Percentiles rank a stretch among this genome's conserved stretches.
Conservation (phyloP, 2,888 invertebrate species). For the Lucinisca nassula region DNA sequence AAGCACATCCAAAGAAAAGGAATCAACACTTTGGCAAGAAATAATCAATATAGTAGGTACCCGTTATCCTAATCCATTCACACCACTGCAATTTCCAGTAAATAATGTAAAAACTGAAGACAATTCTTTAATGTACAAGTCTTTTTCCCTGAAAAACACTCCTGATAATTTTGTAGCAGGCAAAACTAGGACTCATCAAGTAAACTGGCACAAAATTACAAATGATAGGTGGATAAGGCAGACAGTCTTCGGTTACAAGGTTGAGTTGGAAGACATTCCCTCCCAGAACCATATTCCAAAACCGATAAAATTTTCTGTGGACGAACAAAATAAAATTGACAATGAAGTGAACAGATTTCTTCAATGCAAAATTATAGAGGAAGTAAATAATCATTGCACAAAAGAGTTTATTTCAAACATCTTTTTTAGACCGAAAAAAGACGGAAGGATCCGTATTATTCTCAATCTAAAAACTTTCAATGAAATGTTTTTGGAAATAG, state of each 20-base stretch:
- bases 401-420: constrained; percentile 35
- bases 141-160: constrained; percentile 23
- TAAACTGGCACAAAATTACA: constrained; percentile 23
- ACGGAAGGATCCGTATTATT: constrained; percentile 18
- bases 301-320: background rate
- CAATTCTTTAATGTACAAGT: too few species aligned
- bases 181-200: constrained; percentile 6
- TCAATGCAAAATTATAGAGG: constrained; percentile 13
- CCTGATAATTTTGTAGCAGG: constrained; percentile 24
- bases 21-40: background rate
- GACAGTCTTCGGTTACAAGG: constrained; percentile 24
- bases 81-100: too few species aligned
- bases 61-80: background rate
- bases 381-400: background rate
- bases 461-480: constrained; percentile 24
- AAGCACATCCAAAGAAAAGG: background rate
- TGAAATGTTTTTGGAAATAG: constrained; percentile 19
- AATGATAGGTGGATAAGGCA: constrained; percentile 26
- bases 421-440: constrained; percentile 31
- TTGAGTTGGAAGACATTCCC: constrained; percentile 10
- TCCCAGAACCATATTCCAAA: constrained; percentile 19
- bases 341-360: constrained; percentile 20
- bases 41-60: constrained; percentile 25
- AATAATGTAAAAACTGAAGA: too few species aligned
- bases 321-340: constrained; percentile 18